phyloP scores from a whole-genome alignment of 1,140 invertebrate species.

The Rhynchophorus ferrugineus region DNA sequence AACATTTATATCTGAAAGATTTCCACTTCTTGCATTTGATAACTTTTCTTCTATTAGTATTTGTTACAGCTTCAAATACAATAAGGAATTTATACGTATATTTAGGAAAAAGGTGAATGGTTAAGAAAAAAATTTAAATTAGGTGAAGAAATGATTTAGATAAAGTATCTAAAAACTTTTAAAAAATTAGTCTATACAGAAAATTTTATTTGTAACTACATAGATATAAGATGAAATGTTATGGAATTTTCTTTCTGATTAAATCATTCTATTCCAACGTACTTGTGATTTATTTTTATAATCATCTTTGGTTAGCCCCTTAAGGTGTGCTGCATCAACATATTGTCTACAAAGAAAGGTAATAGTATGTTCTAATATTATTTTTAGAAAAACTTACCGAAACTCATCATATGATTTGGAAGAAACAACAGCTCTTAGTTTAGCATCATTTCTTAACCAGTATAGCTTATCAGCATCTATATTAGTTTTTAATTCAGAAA shows the following conservation, averaged over 20 bases:
- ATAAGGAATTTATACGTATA: not conserved
- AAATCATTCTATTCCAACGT: slow-evolving; percentile 28
- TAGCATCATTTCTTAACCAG: slow-evolving; percentile 52
- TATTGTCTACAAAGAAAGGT: slow-evolving; percentile 38
- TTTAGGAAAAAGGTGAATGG: not conserved
- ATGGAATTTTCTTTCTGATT: slow-evolving; percentile 12
- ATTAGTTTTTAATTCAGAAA: slow-evolving; percentile 40
- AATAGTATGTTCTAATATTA: slow-evolving; percentile 5
- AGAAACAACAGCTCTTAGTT: slow-evolving; percentile 49
- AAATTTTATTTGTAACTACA: slow-evolving; percentile 3
- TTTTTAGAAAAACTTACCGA: slow-evolving; percentile 35
- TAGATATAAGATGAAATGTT: too few relatives aligned
- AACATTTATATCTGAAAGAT: not conserved
- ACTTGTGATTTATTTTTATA: slow-evolving; percentile 9
- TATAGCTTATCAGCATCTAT: slow-evolving; percentile 47
- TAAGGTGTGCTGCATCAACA: slow-evolving; percentile 45
- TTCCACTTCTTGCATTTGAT: not conserved
- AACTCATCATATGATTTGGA: slow-evolving; percentile 54
- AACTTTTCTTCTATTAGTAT: not conserved
- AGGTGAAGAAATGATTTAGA: not conserved
- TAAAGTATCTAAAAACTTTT: too few relatives aligned
- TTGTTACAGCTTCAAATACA: not conserved
- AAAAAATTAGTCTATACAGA: not conserved
- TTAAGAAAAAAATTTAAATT: not conserved
- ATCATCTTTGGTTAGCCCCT: slow-evolving; percentile 39